These are phyloP conservation scores for Buteo buteo DNA, from an alignment of 2,113 vertebrate species.

Conservation along the genomic window DNA sequence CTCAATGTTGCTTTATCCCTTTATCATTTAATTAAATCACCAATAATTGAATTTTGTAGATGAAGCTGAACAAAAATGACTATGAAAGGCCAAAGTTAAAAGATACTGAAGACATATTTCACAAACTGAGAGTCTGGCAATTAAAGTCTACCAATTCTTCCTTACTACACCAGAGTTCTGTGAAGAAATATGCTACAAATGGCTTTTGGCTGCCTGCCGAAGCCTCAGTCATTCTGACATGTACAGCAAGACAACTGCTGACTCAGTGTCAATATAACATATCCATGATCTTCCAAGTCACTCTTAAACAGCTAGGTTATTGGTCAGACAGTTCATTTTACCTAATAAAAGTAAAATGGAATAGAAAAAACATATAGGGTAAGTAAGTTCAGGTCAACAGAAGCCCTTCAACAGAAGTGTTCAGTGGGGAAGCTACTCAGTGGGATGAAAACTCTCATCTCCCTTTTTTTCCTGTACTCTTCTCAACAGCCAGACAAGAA, in stretches of 20 bases:
- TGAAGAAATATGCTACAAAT: not conserved
- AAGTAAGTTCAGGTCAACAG: not conserved
- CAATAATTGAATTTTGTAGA: not conserved
- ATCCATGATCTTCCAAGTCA: not conserved
- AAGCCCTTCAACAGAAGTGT: not conserved
- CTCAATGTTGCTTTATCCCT: not conserved
- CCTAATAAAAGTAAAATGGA: not conserved
- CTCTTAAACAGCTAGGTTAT: not conserved
- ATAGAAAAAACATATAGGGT: not conserved
- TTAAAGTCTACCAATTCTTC: not conserved
- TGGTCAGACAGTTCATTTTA: not conserved
- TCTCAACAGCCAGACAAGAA: not conserved
- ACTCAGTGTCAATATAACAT: not conserved
- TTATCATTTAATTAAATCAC: slow-evolving; percentile 19
- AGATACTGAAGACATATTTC: not conserved
- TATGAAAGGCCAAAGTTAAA: not conserved
- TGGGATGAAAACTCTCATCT: not conserved
- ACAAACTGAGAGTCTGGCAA: not conserved
- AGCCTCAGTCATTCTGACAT: not conserved
- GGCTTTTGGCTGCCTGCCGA: not conserved
- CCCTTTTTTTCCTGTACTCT: not conserved
- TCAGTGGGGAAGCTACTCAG: not conserved
- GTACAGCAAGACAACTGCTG: not conserved
- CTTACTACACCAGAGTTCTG: not conserved
- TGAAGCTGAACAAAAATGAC: not conserved